Evolutionary conservation across 2,888 invertebrate species (phyloP).

Genomic region (Isotomurus palustris): DNA sequence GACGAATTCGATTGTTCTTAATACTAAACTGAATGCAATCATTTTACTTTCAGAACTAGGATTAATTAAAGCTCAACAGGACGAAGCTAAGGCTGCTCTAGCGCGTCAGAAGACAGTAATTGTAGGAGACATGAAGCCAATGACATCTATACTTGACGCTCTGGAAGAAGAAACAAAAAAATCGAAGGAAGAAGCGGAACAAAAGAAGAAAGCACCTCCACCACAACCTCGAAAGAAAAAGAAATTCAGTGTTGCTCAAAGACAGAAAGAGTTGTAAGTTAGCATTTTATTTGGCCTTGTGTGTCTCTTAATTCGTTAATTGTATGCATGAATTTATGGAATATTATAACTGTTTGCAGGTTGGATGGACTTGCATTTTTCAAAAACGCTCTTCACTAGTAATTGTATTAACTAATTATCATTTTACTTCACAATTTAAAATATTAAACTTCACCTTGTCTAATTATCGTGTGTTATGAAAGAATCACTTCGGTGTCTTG

Average conservation of each 20-base stretch:
- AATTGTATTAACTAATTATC: too few species aligned
- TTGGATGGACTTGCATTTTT: neutral
- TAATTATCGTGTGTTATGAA: too few species aligned
- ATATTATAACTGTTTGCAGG: neutral
- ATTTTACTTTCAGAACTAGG: slow-evolving; percentile 22
- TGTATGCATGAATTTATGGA: neutral
- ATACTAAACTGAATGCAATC: neutral
- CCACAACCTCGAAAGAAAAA: slow-evolving; percentile 11
- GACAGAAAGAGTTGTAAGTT: slow-evolving; percentile 25
- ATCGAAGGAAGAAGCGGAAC: neutral
- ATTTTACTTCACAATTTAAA: too few species aligned
- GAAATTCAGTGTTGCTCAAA: slow-evolving; percentile 21
- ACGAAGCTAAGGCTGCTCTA: slow-evolving; percentile 14
- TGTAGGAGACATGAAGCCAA: slow-evolving; percentile 29
- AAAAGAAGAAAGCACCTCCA: slow-evolving; percentile 10
- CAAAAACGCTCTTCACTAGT: too few species aligned
- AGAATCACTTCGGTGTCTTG: too few species aligned
- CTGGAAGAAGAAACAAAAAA: neutral
- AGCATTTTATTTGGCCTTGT: too few species aligned
- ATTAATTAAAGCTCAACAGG: slow-evolving; percentile 14
- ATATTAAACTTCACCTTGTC: too few species aligned
- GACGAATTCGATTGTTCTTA: neutral
- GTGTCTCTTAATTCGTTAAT: too few species aligned
- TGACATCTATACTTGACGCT: slow-evolving; percentile 16
- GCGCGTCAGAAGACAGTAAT: slow-evolving; percentile 31